Percentiles rank a stretch among this genome's conserved stretches.
These are phyloP conservation scores for Paraplagusia blochii DNA, from an alignment of 2,113 vertebrate genomes.

Conservation along the genomic window DNA sequence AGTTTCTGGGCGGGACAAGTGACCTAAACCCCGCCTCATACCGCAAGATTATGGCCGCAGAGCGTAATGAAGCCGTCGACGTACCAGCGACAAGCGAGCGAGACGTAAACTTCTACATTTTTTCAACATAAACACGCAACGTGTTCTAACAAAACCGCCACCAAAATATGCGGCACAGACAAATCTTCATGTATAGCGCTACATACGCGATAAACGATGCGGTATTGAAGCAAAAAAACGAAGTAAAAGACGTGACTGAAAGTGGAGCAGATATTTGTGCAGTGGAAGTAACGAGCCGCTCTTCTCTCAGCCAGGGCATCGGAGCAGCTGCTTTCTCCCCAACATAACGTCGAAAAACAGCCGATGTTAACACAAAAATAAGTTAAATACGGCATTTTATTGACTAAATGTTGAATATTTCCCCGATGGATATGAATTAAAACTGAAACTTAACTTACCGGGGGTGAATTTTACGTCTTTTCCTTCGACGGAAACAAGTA, in stretches of 20 bases:
- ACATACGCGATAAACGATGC: background rate
- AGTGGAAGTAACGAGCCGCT: conserved; percentile 58
- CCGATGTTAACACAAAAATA: conserved; percentile 24
- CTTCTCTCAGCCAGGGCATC: conserved; percentile 40
- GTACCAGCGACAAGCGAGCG: conserved; percentile 19
- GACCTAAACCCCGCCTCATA: conserved; percentile 51
- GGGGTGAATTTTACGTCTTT: conserved; percentile 52
- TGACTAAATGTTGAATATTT: conserved; percentile 20
- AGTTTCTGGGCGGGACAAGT: conserved; percentile 49
- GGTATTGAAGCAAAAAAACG: conserved; percentile 33
- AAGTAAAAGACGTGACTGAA: conserved; percentile 43
- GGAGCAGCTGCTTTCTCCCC: conserved; percentile 44
- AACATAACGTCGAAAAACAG: background rate
- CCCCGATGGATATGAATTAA: background rate
- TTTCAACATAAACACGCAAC: conserved; percentile 27
- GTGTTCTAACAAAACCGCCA: conserved; percentile 2
- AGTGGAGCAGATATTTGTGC: conserved; percentile 59
- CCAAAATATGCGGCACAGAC: conserved; percentile 29
- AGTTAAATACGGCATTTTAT: conserved; percentile 27
- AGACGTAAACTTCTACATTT: conserved; percentile 60
- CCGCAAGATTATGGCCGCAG: conserved; percentile 79
- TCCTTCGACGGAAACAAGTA: conserved; percentile 49
- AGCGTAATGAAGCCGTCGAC: conserved; percentile 52
- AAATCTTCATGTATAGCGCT: conserved; percentile 15
- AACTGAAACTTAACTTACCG: conserved; percentile 58